Conservation (phyloP, 64 coral and sea anemone species). For the Actinia equina region DNA sequence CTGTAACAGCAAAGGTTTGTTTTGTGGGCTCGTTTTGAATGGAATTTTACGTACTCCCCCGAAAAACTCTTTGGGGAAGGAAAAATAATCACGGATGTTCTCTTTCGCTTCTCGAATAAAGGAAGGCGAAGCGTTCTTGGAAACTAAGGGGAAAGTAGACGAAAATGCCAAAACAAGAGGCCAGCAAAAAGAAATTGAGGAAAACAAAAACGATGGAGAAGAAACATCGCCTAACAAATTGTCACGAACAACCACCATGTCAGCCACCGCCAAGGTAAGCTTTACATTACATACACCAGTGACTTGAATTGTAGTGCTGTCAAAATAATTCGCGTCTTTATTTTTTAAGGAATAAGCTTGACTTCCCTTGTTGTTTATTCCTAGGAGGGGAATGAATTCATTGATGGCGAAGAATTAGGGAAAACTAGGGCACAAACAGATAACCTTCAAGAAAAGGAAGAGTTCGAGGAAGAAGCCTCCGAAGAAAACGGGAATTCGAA, state of each 20-base stretch:
- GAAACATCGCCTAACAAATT: slow-evolving; percentile 42
- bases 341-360: too few species aligned
- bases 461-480: too few species aligned
- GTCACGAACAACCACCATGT: slow-evolving; percentile 53
- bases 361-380: neutral
- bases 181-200: slow-evolving; percentile 56
- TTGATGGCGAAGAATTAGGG: slow-evolving; percentile 61
- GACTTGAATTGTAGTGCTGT: too few species aligned
- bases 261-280: slow-evolving; percentile 55
- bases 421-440: slow-evolving; percentile 74
- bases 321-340: too few species aligned
- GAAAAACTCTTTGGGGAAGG: neutral
- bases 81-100: slow-evolving; percentile 20
- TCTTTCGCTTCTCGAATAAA: slow-evolving; percentile 26
- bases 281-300: neutral
- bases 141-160: slow-evolving; percentile 44
- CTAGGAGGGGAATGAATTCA: slow-evolving; percentile 59
- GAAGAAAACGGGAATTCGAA: slow-evolving; percentile 38
- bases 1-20: slow-evolving; percentile 79
- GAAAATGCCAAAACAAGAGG: slow-evolving; percentile 56
- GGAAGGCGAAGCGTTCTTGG: slow-evolving; percentile 63
- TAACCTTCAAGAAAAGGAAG: slow-evolving; percentile 36
- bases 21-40: neutral
- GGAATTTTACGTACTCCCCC: neutral
- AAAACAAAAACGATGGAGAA: slow-evolving; percentile 1